Conservation (phyloP, 2,797 vertebrate genomes). For the Tapera naevia region DNA sequence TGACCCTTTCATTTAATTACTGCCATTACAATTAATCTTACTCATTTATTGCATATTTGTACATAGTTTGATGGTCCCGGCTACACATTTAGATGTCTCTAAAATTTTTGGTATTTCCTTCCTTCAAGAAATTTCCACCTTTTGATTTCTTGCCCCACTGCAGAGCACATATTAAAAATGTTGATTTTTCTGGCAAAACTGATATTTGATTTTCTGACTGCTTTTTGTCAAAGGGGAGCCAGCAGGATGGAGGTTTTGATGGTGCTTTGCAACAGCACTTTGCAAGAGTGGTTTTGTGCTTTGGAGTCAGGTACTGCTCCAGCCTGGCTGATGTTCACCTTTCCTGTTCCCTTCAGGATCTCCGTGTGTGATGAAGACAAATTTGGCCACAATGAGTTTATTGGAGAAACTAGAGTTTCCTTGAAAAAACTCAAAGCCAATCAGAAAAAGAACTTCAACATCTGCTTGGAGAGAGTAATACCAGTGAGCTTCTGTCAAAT, state of each 20-base stretch:
- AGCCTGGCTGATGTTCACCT: background rate
- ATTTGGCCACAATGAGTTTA: conserved; percentile 97
- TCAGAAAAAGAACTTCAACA: conserved; percentile 95
- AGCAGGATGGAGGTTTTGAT: background rate
- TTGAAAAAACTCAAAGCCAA: conserved; percentile 94
- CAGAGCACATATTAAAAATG: background rate
- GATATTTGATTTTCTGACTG: background rate
- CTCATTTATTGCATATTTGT: fast-evolving
- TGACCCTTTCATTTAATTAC: background rate
- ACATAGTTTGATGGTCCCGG: background rate
- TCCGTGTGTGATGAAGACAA: conserved; percentile 98
- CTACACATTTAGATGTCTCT: background rate
- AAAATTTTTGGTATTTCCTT: background rate
- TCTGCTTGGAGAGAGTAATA: conserved; percentile 92
- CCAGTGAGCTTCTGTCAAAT: conserved; percentile 77
- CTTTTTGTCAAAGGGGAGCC: background rate
- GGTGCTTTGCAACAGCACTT: background rate
- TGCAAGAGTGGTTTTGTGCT: background rate
- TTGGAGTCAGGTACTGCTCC: background rate
- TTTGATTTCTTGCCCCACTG: background rate
- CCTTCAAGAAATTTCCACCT: background rate
- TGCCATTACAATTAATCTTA: fast-evolving
- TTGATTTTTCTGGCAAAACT: background rate
- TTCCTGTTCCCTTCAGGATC: conserved; percentile 77
- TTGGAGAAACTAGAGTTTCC: conserved; percentile 94